Percentiles rank a stretch among this genome's conserved stretches.
Evolutionary conservation across 1,140 invertebrate genomes (phyloP).

Genomic region (Nylanderia fulva): DNA sequence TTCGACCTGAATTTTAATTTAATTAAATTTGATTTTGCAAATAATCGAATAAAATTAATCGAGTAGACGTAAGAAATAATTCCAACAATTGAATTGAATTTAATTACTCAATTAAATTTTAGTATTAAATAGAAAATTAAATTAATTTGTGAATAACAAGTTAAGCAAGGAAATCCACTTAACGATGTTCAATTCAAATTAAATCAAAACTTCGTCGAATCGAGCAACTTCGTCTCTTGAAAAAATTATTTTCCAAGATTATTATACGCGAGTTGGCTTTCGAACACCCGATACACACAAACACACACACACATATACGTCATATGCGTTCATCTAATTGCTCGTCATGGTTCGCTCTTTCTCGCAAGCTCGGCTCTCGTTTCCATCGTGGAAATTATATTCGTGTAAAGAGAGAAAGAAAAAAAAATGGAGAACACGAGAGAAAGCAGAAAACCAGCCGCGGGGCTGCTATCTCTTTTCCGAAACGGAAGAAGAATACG

Average conservation of each 20-base stretch:
- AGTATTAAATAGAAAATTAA: too few species aligned
- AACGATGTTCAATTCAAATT: neutral
- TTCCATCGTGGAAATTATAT: slow-evolving; percentile 18
- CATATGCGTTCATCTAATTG: slow-evolving; percentile 3
- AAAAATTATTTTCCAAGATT: neutral
- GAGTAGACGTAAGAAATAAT: neutral
- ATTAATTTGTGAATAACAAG: neutral
- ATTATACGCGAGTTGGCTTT: neutral
- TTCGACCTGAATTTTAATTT: neutral
- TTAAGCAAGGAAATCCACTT: neutral
- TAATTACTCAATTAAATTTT: too few species aligned
- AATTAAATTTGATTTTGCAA: too few species aligned
- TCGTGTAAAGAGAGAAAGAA: neutral
- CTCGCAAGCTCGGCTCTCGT: slow-evolving; percentile 3
- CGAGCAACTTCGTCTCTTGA: neutral
- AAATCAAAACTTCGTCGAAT: neutral
- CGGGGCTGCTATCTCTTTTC: neutral
- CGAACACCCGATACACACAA: slow-evolving; percentile 8
- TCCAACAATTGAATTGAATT: neutral
- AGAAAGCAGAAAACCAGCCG: slow-evolving; percentile 19
- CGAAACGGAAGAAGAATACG: neutral
- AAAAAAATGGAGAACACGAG: slow-evolving; percentile 7
- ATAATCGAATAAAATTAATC: neutral
- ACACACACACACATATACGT: too few species aligned
- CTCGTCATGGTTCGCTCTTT: slow-evolving; percentile 67